A percentile compares a stretch with the other conserved stretches of the same genome.
These are phyloP conservation scores for Oryzias celebensis DNA, from an alignment of 2,113 vertebrate species.

Conservation along the genomic window DNA sequence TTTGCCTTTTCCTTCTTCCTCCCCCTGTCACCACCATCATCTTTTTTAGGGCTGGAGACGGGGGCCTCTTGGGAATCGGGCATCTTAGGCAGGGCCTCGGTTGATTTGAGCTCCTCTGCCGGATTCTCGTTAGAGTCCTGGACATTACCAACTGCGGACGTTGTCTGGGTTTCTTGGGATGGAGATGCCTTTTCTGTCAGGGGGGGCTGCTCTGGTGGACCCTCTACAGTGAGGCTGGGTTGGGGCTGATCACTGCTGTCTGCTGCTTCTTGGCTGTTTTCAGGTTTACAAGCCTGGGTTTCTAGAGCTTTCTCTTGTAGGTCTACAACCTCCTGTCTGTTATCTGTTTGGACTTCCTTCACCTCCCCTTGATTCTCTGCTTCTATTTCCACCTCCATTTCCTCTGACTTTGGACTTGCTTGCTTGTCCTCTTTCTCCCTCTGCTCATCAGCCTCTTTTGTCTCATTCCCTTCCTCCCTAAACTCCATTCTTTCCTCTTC, in stretches of 20 bases:
- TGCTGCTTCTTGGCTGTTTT: slow-evolving; percentile 22
- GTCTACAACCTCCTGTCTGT: slow-evolving; percentile 44
- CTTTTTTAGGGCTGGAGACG: slow-evolving; percentile 14
- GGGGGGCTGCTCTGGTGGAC: slow-evolving; percentile 15
- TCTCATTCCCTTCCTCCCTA: slow-evolving; percentile 64
- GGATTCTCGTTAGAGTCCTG: slow-evolving; percentile 11
- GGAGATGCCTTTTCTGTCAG: slow-evolving; percentile 1
- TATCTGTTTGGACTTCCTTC: slow-evolving; percentile 70
- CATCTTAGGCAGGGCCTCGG: slow-evolving; percentile 4
- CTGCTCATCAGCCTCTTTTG: slow-evolving; percentile 69
- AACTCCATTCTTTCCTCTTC: slow-evolving; percentile 5
- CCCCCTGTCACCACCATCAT: slow-evolving; percentile 19
- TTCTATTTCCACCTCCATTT: slow-evolving; percentile 75
- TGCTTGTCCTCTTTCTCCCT: slow-evolving; percentile 74
- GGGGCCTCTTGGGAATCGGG: slow-evolving; percentile 16
- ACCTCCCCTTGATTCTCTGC: slow-evolving; percentile 65
- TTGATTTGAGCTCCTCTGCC: slow-evolving; percentile 6
- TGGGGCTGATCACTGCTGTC: background rate
- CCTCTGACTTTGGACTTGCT: slow-evolving; percentile 76
- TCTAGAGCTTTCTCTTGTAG: slow-evolving; percentile 68
- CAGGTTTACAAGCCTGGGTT: slow-evolving; percentile 38
- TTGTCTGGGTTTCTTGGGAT: slow-evolving; percentile 11
- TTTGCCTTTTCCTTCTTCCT: slow-evolving; percentile 80
- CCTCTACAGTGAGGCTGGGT: background rate
- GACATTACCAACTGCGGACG: background rate